Base-by-base conservation (phyloP, 2,888 invertebrate genomes). In the Ptilodon capucinus region DNA sequence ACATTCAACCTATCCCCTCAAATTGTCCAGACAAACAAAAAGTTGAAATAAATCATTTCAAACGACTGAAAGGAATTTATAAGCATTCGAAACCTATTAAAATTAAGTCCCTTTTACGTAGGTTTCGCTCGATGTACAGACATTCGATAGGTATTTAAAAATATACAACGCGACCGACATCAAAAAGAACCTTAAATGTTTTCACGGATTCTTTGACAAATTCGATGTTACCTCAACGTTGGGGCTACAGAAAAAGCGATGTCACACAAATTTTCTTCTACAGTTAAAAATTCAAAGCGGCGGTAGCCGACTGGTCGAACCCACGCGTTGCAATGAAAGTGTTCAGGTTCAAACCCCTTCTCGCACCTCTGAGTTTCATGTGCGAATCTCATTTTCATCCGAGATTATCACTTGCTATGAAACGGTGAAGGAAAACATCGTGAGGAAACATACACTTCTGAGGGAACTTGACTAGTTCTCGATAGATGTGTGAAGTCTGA, bases 121-220 rank as follows among this genome's bases (percentile, higher is more conserved):
- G 8, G 6, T 38, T n/a, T n/a, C n/a, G 25, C 25, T 14, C 19
- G 6, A 25, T 23, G 14, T 16, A 3, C 21, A 17, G 4, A 28
- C 38, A 18, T 51, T 58, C 48, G 45, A 59, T 66, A 11, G 43
- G 59, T 47, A 51, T 38, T 53, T 45, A 64, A 67, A 65, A 57
- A 68, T 57, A 64, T 56, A 54, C 45, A 25, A 57, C 30, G 38
- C 41, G 48, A 54, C 48, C 49, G 43, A 67, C 71, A 66, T 71
- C 68, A 71, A 72, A 72, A 60, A 60, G 45, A 46, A 54, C 53
- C 54, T 55, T 68, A 65, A 72, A 71, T 63, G 64, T 65, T 71
- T 71, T 68, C 60, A 59, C 64, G 58, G 70, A 63, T 68, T 70
- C 71, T 68, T 71, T 71, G 74, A 75, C 69, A 74, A 74, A 73